phyloP scores from a whole-genome alignment of 2,888 invertebrate species.

The Cerastoderma edule region DNA sequence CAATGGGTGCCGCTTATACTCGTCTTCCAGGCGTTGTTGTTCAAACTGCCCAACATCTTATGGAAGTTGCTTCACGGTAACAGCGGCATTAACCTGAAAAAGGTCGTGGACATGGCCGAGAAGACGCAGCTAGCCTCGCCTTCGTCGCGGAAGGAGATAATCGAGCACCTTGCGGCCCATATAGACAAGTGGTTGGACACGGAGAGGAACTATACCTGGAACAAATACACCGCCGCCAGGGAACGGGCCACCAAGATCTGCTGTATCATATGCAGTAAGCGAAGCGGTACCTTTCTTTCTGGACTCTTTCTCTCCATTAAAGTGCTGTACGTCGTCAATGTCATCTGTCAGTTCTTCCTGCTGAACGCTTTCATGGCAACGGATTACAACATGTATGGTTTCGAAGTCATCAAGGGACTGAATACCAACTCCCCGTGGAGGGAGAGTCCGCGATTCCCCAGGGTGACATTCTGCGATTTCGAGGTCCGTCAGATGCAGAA shows the following conservation, averaged over 20 bases:
- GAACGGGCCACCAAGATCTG: conserved; percentile 66
- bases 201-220: conserved; percentile 73
- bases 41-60: conserved; percentile 71
- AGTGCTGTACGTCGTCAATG: conserved; percentile 76
- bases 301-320: conserved; percentile 79
- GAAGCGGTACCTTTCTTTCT: conserved; percentile 78
- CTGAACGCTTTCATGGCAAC: conserved; percentile 79
- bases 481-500: conserved; percentile 78
- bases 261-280: conserved; percentile 76
- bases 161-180: conserved; percentile 70
- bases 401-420: conserved; percentile 74
- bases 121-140: conserved; percentile 72
- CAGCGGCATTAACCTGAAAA: conserved; percentile 75
- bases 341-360: conserved; percentile 80
- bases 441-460: conserved; percentile 71
- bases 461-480: conserved; percentile 79
- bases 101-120: conserved; percentile 74
- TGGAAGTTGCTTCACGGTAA: conserved; percentile 69
- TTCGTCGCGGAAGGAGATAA: conserved; percentile 68
- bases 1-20: conserved; percentile 76
- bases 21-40: conserved; percentile 72
- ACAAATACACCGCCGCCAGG: conserved; percentile 67
- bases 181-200: conserved; percentile 76
- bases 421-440: conserved; percentile 63
- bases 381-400: conserved; percentile 75